Percentiles rank a stretch among this genome's conserved stretches.
These are phyloP conservation scores for Anthoscopus minutus DNA, from an alignment of 2,113 vertebrate species.

Conservation along the genomic window DNA sequence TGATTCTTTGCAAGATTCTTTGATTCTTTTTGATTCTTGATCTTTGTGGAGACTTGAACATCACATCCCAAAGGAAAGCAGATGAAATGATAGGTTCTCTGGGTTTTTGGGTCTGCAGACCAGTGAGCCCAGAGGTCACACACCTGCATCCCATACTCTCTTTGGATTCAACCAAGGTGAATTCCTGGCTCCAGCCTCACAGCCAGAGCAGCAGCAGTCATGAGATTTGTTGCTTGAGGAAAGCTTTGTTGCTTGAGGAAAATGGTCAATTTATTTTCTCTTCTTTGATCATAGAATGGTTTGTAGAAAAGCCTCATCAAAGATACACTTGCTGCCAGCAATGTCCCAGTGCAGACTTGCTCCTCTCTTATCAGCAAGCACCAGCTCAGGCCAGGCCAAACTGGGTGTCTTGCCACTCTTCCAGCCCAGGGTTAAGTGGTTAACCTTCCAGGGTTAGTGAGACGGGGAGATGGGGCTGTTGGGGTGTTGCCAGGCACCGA, in stretches of 20 bases:
- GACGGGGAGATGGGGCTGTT: neutral
- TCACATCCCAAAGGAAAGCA: neutral
- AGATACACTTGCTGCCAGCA: neutral
- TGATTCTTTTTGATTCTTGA: neutral
- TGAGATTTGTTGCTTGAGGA: neutral
- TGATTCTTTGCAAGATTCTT: neutral
- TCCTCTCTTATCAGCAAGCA: neutral
- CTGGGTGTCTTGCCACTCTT: neutral
- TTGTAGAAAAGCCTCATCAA: neutral
- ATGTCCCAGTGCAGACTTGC: neutral
- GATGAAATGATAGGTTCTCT: neutral
- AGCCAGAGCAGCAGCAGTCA: neutral
- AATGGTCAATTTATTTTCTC: neutral
- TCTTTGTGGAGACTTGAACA: neutral
- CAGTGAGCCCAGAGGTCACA: neutral
- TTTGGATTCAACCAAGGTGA: neutral
- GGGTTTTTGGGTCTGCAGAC: neutral
- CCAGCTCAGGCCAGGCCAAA: neutral
- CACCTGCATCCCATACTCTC: neutral
- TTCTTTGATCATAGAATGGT: neutral
- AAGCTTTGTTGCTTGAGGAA: neutral
- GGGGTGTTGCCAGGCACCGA: neutral
- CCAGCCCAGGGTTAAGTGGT: neutral
- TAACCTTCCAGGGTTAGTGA: rapidly evolving
- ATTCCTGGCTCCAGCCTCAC: neutral